Evolutionary conservation across 2,113 vertebrate species (phyloP).

Genomic region (Eurypyga helias): DNA sequence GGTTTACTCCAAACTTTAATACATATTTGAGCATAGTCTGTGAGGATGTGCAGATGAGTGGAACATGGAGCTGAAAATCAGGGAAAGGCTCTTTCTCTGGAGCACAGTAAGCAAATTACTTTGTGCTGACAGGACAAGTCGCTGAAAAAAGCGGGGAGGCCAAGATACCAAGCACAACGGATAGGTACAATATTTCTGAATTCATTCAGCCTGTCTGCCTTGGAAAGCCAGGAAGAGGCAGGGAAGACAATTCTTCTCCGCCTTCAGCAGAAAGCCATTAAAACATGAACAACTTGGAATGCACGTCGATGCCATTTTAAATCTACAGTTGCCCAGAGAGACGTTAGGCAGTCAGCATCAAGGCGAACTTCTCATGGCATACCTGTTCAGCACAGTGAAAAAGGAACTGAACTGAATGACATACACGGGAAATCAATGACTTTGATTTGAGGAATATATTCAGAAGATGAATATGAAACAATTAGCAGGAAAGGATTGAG

Average conservation of each 20-base stretch:
- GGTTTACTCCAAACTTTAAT: not conserved
- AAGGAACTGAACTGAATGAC: not conserved
- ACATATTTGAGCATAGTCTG: not conserved
- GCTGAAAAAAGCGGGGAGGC: not conserved
- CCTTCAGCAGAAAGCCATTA: not conserved
- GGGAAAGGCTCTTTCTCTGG: not conserved
- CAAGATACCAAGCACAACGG: not conserved
- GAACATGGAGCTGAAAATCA: not conserved
- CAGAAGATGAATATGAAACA: not conserved
- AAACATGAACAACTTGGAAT: not conserved
- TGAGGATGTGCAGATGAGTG: not conserved
- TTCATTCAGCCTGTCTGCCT: not conserved
- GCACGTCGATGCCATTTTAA: not conserved
- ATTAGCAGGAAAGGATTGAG: not conserved
- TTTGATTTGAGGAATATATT: not conserved
- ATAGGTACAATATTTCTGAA: not conserved
- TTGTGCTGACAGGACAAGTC: not conserved
- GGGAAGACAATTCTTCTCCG: not conserved
- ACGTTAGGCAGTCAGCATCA: not conserved
- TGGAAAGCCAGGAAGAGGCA: not conserved
- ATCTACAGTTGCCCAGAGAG: not conserved
- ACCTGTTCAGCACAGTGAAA: not conserved
- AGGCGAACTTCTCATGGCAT: not conserved
- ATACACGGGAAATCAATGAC: not conserved
- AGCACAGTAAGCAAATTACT: not conserved